Evolutionary conservation across 2,797 vertebrate species (phyloP).

Genomic region (Bryconaethiops microstoma): DNA sequence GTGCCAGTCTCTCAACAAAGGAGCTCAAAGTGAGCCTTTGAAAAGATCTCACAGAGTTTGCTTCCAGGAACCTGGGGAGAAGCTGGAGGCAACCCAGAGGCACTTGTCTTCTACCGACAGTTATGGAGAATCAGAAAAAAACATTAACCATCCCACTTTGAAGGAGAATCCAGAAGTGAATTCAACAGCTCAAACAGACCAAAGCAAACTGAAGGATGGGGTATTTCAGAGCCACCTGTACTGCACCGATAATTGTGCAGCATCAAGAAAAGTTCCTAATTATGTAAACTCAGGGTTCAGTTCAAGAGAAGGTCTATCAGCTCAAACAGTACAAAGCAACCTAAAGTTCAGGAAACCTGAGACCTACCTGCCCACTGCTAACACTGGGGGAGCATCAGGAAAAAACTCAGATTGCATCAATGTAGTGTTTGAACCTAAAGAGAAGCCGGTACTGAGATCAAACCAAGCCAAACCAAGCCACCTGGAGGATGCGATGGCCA

Average conservation of each 20-base stretch:
- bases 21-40: conserved; percentile 83
- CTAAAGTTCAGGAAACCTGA: not conserved
- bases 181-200: not conserved
- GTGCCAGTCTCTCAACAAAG: conserved; percentile 70
- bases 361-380: too few relatives aligned
- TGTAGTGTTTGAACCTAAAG: not conserved
- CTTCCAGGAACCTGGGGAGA: conserved; percentile 77
- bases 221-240: not conserved
- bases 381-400: not conserved
- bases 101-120: conserved; percentile 74
- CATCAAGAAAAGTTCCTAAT: not conserved
- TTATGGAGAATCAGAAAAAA: not conserved
- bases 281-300: not conserved
- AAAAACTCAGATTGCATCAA: not conserved
- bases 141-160: not conserved
- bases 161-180: not conserved
- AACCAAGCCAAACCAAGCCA: conserved; percentile 50
- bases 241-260: not conserved
- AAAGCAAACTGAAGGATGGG: not conserved
- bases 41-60: conserved; percentile 80
- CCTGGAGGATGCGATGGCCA: conserved; percentile 34
- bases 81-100: conserved; percentile 74
- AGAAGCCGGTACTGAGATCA: conserved; percentile 77
- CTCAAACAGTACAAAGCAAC: not conserved
- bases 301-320: too few relatives aligned